These are phyloP conservation scores for Drosophila meridionalis DNA, from an alignment of 2,888 invertebrate genomes.

Conservation along the genomic window DNA sequence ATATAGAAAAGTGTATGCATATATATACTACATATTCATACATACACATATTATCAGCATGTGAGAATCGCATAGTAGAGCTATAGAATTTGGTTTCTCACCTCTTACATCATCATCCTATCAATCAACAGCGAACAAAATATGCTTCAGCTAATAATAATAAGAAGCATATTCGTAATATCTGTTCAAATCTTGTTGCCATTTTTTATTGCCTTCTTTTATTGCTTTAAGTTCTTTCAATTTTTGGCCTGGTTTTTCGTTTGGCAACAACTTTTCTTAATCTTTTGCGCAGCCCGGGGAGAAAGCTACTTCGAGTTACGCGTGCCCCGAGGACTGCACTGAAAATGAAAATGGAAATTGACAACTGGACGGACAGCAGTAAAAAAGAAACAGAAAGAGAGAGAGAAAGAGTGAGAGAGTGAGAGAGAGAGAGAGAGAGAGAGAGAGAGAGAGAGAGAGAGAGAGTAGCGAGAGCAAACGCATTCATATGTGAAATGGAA, in stretches of 20 bases:
- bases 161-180: background rate
- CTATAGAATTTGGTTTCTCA: too few relatives aligned
- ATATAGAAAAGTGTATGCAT: too few relatives aligned
- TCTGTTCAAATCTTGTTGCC: background rate
- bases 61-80: background rate
- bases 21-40: background rate
- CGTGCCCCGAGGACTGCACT: constrained; percentile 19
- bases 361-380: constrained; percentile 55
- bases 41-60: background rate
- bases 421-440: constrained; percentile 20
- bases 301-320: background rate
- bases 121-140: background rate
- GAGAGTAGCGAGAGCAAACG: constrained; percentile 62
- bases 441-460: constrained; percentile 11
- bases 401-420: background rate
- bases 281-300: constrained; percentile 1
- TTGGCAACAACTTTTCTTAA: constrained; percentile 9
- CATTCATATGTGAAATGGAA: constrained; percentile 83
- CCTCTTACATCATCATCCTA: background rate
- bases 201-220: background rate
- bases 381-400: background rate
- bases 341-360: constrained; percentile 69
- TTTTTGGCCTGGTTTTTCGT: background rate
- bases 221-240: background rate
- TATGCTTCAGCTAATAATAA: background rate